Percentiles rank a stretch among this genome's conserved stretches.
Evolutionary conservation across 2,113 vertebrate genomes (phyloP).

Genomic region (Gymnobelideus leadbeateri): DNA sequence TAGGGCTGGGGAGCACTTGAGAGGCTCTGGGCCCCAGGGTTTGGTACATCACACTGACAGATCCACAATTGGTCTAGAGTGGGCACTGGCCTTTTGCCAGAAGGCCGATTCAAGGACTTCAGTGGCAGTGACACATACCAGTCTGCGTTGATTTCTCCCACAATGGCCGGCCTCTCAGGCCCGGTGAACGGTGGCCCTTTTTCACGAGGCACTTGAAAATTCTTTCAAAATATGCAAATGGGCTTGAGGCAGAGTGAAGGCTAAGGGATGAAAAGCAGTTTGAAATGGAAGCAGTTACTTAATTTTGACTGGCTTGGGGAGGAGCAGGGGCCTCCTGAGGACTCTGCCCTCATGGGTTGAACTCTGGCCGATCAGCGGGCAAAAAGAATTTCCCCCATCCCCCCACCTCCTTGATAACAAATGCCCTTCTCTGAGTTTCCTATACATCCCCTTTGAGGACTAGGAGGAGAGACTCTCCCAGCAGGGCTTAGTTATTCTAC

Average conservation of each 20-base stretch:
- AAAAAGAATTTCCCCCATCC: background rate
- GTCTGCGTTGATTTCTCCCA: background rate
- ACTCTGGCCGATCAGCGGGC: background rate
- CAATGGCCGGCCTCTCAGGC: background rate
- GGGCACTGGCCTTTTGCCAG: constrained; percentile 28
- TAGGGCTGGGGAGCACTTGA: constrained; percentile 55
- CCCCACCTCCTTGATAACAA: background rate
- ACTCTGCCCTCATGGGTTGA: background rate
- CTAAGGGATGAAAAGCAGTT: background rate
- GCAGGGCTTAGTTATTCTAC: background rate
- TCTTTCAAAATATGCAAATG: constrained; percentile 5
- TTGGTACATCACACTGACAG: constrained; percentile 73
- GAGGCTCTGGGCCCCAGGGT: constrained; percentile 64
- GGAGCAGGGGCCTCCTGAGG: background rate
- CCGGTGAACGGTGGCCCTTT: background rate
- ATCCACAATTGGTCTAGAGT: constrained; percentile 30
- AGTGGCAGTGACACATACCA: background rate
- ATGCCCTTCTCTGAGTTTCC: background rate
- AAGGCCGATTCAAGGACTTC: constrained; percentile 48
- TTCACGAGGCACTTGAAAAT: background rate
- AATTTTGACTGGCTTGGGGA: constrained; percentile 4
- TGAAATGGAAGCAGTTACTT: constrained; percentile 2
- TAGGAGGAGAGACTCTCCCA: background rate
- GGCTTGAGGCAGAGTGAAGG: background rate
- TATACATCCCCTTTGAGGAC: background rate